Evolutionary conservation across 2,888 invertebrate genomes (phyloP), one percentile per base, ranked within the genome.

Genomic region (Hoplodrina ambigua): DNA sequence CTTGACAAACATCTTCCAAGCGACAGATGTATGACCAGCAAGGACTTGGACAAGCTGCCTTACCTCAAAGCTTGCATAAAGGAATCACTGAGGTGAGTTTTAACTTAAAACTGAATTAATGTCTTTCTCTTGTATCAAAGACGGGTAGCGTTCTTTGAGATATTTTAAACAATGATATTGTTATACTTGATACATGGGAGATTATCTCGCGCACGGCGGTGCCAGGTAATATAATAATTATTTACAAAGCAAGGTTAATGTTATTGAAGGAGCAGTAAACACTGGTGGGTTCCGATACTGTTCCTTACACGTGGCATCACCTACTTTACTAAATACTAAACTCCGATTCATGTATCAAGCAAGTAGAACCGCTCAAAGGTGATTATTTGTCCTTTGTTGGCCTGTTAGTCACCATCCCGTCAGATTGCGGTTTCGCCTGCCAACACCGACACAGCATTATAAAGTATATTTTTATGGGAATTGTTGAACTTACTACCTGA

Each of bases 51-150:
- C 80, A 96, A 96, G 81, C 94, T 98, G 87, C 97, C 97, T 41
- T 98, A 97, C 91, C 94, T 98, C 69, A 97, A 97, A 84, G 98
- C 98, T 30, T 98, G 98, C 87, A 97, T 98, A 78, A 98, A 98
- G 90, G 98, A 98, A 93, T 97, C 98, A 1, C 92, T 98, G 84
- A 96, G 98, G 97, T 97, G 88, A 88, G 90, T 87, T 77, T 49
- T 53, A 60, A 76, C 57, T 58, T 0, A 6, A 53, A 30, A 55
- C 59, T 49, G 46, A 55, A 59, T 41, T 53, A 33, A 6, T 0
- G 1, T 2, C 17, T 53, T 19, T 41, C 17, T 7, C 10, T 19
- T 59, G n/a, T 50, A 3, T 46, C 11, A 4, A 49, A 41, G 30
- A 63, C 19, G 25, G 53, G 3, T 33, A 17, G n/a, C 11, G 37